Conservation (phyloP, 2,888 invertebrate species). For the Hoplodrina blanda region DNA sequence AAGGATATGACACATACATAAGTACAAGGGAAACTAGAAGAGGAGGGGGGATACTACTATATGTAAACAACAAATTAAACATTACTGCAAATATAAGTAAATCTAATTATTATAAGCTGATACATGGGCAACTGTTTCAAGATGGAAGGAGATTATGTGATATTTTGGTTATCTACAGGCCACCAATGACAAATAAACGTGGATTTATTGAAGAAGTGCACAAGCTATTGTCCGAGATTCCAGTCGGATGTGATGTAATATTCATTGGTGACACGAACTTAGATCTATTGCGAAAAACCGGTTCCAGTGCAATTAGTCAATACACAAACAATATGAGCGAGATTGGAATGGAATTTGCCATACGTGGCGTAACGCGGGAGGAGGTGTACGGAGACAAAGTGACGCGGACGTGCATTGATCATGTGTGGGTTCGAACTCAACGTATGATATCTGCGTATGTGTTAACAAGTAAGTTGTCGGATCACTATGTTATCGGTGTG, state of each 20-base stretch:
- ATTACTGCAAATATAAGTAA: too few relatives aligned
- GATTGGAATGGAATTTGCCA: constrained; percentile 12
- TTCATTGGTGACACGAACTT: constrained; percentile 15
- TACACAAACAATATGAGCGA: constrained; percentile 22
- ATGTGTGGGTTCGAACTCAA: constrained; percentile 21
- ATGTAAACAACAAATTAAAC: too few relatives aligned
- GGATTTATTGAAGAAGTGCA: constrained; percentile 1
- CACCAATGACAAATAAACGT: too few relatives aligned
- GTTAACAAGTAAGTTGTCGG: background rate
- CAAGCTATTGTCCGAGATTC: constrained; percentile 6
- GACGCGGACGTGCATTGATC: constrained; percentile 18
- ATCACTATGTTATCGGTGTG: background rate
- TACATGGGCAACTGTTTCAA: too few relatives aligned
- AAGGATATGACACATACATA: too few relatives aligned
- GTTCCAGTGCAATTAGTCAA: background rate
- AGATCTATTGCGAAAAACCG: constrained; percentile 9
- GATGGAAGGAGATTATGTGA: too few relatives aligned
- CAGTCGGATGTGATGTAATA: background rate
- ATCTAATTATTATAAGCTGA: too few relatives aligned
- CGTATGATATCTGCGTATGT: background rate
- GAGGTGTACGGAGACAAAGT: constrained; percentile 11
- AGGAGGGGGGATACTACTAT: too few relatives aligned
- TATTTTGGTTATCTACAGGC: too few relatives aligned
- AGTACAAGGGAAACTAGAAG: too few relatives aligned
- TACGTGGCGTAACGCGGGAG: constrained; percentile 22